These are phyloP conservation scores for Alcedo quadribrachys DNA, from an alignment of 2,797 vertebrate species.

Conservation along the genomic window DNA sequence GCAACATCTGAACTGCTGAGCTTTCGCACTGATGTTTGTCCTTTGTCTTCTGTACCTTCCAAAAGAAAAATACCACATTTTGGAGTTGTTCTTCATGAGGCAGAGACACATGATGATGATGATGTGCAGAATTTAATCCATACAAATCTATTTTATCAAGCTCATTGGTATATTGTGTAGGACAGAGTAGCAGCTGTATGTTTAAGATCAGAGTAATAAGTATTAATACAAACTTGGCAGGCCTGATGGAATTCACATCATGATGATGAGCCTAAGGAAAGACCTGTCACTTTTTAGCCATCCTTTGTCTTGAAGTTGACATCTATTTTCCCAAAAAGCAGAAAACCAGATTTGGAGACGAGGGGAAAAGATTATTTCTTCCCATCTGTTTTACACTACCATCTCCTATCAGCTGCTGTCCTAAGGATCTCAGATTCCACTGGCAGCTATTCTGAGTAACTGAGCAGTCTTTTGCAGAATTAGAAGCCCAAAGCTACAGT, in stretches of 20 bases:
- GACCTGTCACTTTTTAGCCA: neutral
- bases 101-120: conserved; percentile 3
- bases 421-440: conserved; percentile 16
- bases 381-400: neutral
- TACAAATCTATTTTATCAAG: neutral
- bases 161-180: neutral
- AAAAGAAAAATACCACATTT: conserved; percentile 42
- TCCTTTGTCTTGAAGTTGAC: neutral
- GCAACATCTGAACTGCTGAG: conserved; percentile 71
- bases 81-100: neutral
- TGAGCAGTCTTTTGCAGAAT: neutral
- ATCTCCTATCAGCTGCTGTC: neutral
- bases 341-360: neutral
- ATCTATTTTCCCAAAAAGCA: neutral
- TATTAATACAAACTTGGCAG: neutral
- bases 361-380: neutral
- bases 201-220: neutral
- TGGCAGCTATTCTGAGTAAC: conserved; percentile 17
- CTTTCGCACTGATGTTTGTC: conserved; percentile 74
- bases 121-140: neutral
- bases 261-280: neutral
- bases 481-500: neutral
- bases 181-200: neutral
- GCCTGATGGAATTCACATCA: neutral
- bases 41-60: conserved; percentile 77